Conservation (phyloP, 2,113 vertebrate species). For the Zeus faber region DNA sequence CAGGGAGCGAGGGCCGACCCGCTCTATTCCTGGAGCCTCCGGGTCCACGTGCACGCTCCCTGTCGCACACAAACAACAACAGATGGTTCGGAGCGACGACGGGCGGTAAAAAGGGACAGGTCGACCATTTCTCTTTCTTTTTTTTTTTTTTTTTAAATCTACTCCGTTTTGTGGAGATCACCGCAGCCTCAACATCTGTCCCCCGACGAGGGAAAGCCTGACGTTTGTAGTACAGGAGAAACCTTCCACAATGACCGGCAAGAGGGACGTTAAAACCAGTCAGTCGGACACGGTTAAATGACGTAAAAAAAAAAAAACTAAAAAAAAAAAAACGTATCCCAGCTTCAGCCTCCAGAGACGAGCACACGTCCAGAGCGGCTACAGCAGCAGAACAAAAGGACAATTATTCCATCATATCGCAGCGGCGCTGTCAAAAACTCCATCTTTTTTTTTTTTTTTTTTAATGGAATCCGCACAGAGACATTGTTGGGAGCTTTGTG, state of each 20-base stretch:
- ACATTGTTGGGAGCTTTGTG: constrained; percentile 54
- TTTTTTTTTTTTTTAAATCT: constrained; percentile 39
- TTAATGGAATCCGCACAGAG: constrained; percentile 17
- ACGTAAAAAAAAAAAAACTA: too few species aligned
- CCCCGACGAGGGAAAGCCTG: too few species aligned
- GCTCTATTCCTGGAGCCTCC: constrained; percentile 60
- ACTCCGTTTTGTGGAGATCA: constrained; percentile 48
- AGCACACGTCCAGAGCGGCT: too few species aligned
- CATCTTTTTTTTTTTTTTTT: too few species aligned
- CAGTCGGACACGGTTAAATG: too few species aligned
- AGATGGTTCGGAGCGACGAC: constrained; percentile 58
- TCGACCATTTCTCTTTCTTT: constrained; percentile 53
- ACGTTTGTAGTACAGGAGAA: too few species aligned
- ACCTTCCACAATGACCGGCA: too few species aligned
- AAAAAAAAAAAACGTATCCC: constrained; percentile 24
- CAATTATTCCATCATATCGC: too few species aligned
- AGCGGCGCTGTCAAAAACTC: too few species aligned
- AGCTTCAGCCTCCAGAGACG: too few species aligned
- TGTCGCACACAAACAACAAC: constrained; percentile 45
- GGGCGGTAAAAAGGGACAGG: constrained; percentile 51
- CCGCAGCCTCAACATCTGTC: constrained; percentile 41
- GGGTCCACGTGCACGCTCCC: constrained; percentile 45
- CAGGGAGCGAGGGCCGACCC: constrained; percentile 54
- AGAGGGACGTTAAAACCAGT: too few species aligned
- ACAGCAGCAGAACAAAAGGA: too few species aligned